Evolutionary conservation across 2,113 vertebrate genomes (phyloP).

Genomic region (Rhineura floridana): DNA sequence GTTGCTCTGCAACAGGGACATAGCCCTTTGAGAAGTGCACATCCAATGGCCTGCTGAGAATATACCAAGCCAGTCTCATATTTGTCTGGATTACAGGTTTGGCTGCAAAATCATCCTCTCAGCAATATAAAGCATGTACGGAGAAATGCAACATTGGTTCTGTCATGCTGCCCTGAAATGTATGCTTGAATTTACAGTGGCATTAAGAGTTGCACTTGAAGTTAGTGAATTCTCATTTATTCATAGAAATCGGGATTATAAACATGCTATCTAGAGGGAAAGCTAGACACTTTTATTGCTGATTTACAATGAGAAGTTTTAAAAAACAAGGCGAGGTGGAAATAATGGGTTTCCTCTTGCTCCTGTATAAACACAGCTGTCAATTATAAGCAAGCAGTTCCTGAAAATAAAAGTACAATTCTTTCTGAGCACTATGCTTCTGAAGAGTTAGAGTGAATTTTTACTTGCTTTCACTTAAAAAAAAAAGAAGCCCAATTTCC

Average conservation of each 20-base stretch:
- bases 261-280: neutral
- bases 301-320: conserved; percentile 14
- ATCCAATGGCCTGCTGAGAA: neutral
- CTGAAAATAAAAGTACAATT: neutral
- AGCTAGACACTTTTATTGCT: conserved; percentile 8
- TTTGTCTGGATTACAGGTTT: neutral
- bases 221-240: neutral
- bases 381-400: neutral
- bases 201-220: neutral
- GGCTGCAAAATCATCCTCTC: neutral
- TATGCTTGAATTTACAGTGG: neutral
- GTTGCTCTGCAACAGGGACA: neutral
- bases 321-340: neutral
- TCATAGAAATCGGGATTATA: neutral
- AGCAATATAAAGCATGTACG: neutral
- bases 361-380: neutral
- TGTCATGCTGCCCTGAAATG: neutral
- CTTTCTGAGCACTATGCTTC: neutral
- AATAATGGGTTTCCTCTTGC: conserved; percentile 24
- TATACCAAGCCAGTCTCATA: neutral
- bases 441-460: conserved; percentile 35
- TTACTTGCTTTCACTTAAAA: conserved; percentile 57
- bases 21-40: neutral
- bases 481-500: conserved; percentile 42
- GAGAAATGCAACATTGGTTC: neutral